Percentiles rank a stretch among this genome's conserved stretches.
Evolutionary conservation across 1,140 invertebrate species (phyloP).

Genomic region (Platorchestia sp.): DNA sequence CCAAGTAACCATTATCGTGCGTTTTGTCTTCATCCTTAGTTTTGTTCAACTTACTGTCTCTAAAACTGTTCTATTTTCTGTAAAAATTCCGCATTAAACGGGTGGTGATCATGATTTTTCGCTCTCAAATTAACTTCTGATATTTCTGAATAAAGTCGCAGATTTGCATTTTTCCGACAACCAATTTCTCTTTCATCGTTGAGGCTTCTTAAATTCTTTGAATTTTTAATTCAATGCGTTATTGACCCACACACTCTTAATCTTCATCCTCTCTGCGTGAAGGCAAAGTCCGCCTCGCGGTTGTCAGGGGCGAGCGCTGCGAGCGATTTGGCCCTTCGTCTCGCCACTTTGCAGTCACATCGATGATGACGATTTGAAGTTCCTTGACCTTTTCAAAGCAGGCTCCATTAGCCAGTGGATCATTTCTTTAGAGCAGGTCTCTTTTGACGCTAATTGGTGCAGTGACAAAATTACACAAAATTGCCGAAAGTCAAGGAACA

Average conservation of each 20-base stretch:
- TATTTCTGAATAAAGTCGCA: not conserved
- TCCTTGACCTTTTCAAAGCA: conserved; percentile 25
- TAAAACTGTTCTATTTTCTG: not conserved
- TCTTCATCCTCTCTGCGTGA: not conserved
- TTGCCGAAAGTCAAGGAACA: not conserved
- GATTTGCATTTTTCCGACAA: not conserved
- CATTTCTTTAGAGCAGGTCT: not conserved
- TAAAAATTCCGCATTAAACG: not conserved
- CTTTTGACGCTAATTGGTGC: not conserved
- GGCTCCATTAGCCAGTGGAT: not conserved
- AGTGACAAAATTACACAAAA: not conserved
- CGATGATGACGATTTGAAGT: not conserved
- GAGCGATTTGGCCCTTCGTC: not conserved
- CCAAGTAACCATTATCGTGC: not conserved
- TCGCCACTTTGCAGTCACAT: not conserved
- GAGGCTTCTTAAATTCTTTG: not conserved
- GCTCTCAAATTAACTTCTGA: not conserved
- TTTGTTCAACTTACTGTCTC: not conserved
- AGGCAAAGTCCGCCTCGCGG: not conserved
- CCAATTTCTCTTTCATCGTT: not conserved
- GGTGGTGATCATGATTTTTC: not conserved
- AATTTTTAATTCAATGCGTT: not conserved
- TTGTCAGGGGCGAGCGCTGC: not conserved
- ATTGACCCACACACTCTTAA: not conserved
- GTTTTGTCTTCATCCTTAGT: not conserved